These are phyloP conservation scores for Anguilla obscura DNA, from an alignment of 2,797 vertebrate genomes.

Conservation along the genomic window DNA sequence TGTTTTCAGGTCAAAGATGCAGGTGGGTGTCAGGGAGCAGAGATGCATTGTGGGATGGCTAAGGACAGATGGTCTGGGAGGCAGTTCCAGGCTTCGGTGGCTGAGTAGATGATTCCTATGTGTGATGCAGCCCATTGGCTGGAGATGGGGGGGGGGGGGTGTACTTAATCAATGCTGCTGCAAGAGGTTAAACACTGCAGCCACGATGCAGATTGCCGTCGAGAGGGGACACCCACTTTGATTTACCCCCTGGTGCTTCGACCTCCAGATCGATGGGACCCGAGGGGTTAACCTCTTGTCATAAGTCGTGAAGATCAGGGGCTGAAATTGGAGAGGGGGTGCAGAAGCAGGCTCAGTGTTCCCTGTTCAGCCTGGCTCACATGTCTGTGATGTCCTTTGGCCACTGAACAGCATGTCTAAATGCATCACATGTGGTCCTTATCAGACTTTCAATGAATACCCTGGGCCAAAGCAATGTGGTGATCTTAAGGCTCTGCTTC, in stretches of 20 bases:
- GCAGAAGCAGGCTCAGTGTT: background rate
- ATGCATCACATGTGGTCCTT: background rate
- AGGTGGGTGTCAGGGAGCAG: background rate
- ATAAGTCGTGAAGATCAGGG: slow-evolving; percentile 46
- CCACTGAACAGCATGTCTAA: background rate
- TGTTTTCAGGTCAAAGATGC: background rate
- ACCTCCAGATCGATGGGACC: slow-evolving; percentile 37
- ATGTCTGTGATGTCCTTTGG: background rate
- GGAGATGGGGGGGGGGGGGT: background rate
- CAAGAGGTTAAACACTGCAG: background rate
- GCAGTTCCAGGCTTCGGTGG: slow-evolving; percentile 6
- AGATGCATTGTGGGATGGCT: background rate
- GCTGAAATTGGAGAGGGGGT: slow-evolving; percentile 8
- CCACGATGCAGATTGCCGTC: background rate
- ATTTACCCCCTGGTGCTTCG: slow-evolving; percentile 31
- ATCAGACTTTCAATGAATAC: background rate
- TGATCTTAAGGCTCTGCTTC: background rate
- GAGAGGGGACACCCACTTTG: slow-evolving; percentile 16
- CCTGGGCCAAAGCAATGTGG: background rate
- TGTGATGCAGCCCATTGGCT: background rate
- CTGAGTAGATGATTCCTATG: background rate
- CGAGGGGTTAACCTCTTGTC: slow-evolving; percentile 49
- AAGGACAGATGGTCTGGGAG: background rate
- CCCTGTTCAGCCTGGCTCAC: slow-evolving; percentile 12
- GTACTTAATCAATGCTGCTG: background rate